These are phyloP conservation scores for Pelodytes ibericus DNA, from an alignment of 2,797 vertebrate species.

Conservation along the genomic window DNA sequence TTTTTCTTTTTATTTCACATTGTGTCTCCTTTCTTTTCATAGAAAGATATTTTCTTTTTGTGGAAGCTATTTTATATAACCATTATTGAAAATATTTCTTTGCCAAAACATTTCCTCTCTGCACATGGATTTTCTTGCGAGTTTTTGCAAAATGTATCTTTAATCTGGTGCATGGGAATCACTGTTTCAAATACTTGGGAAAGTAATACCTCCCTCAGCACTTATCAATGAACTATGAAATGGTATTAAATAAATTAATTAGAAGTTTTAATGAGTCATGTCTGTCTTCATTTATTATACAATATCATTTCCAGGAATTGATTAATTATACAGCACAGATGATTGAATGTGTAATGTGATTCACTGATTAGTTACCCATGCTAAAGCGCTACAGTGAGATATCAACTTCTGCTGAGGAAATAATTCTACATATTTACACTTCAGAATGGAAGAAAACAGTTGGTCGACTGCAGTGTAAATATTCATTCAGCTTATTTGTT, in stretches of 20 bases:
- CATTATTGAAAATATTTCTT: not conserved
- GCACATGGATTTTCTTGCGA: not conserved
- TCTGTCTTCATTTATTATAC: slow-evolving; percentile 80
- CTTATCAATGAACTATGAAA: slow-evolving; percentile 81
- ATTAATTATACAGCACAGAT: slow-evolving; percentile 77
- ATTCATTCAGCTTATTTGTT: slow-evolving; percentile 31
- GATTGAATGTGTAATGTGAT: slow-evolving; percentile 75
- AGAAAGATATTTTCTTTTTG: too few species aligned
- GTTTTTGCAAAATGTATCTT: not conserved
- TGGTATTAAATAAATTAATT: slow-evolving; percentile 81
- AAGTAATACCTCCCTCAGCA: slow-evolving; percentile 74
- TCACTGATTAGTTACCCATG: slow-evolving; percentile 71
- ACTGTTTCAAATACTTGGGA: slow-evolving; percentile 67
- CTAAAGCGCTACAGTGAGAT: slow-evolving; percentile 64
- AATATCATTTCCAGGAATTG: slow-evolving; percentile 76
- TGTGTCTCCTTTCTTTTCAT: too few species aligned
- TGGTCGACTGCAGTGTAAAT: slow-evolving; percentile 10
- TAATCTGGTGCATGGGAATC: slow-evolving; percentile 67
- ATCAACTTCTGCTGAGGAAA: slow-evolving; percentile 61
- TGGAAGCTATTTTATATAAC: too few species aligned
- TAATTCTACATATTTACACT: slow-evolving; percentile 44
- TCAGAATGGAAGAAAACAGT: slow-evolving; percentile 22
- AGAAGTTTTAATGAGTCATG: slow-evolving; percentile 82
- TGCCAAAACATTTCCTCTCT: not conserved
- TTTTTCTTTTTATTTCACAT: too few species aligned